Percentiles rank a stretch among this genome's conserved stretches.
Conservation (phyloP, 2,113 vertebrate genomes). For the Protobothrops flavoviridis region DNA sequence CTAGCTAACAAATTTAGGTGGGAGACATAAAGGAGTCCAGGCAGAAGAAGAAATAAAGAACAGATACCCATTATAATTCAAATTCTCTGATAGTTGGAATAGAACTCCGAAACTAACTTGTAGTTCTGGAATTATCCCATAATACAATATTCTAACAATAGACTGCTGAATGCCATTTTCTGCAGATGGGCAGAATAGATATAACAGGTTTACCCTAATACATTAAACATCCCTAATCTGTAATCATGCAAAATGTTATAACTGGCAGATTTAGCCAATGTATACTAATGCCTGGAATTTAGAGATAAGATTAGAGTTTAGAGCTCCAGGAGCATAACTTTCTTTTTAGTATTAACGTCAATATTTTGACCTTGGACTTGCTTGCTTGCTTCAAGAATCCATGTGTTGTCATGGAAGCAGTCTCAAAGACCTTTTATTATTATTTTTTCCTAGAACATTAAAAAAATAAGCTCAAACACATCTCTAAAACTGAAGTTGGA, state of each 20-base stretch:
- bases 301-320: not conserved
- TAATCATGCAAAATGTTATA: not conserved
- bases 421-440: not conserved
- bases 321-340: not conserved
- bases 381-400: slow-evolving; percentile 2
- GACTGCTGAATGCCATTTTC: not conserved
- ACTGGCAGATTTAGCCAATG: not conserved
- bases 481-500: slow-evolving; percentile 10
- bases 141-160: not conserved
- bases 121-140: not conserved
- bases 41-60: not conserved
- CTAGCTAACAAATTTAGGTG: not conserved
- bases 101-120: not conserved
- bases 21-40: not conserved
- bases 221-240: not conserved
- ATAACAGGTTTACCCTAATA: not conserved
- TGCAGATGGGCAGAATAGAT: not conserved
- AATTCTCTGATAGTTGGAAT: not conserved
- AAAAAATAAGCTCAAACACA: not conserved
- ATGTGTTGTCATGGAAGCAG: slow-evolving; percentile 4
- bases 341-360: not conserved
- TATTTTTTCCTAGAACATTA: not conserved
- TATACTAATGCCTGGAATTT: not conserved
- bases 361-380: not conserved
- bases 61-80: not conserved